A percentile compares a stretch with the other conserved stretches of the same genome.
Conservation (phyloP, 2,888 invertebrate species). For the Gymnosoma rotundatum region DNA sequence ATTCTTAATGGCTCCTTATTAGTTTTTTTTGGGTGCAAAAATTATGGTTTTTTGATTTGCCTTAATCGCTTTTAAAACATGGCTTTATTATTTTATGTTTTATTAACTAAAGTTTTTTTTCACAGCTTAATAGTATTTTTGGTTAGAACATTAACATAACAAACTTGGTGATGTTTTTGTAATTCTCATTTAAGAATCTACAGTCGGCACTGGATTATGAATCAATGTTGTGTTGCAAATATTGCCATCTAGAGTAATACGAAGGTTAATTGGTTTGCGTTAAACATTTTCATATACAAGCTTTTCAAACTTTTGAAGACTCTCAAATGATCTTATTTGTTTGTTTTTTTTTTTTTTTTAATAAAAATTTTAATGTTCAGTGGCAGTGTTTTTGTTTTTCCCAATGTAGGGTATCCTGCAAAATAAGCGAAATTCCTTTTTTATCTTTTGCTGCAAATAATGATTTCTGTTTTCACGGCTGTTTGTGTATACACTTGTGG, state of each 20-base stretch:
- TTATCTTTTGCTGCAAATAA: neutral
- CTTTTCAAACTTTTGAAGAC: too few species aligned
- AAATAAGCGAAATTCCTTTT: slow-evolving; percentile 23
- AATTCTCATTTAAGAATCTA: slow-evolving; percentile 12
- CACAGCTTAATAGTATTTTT: neutral
- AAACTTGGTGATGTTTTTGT: slow-evolving; percentile 55
- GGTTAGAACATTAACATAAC: slow-evolving; percentile 62
- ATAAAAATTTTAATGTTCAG: too few species aligned
- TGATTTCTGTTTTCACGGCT: slow-evolving; percentile 61
- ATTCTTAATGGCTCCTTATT: slow-evolving; percentile 39
- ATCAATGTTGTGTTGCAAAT: too few species aligned
- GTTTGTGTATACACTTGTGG: slow-evolving; percentile 52
- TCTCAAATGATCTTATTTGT: too few species aligned
- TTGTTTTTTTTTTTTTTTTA: too few species aligned
- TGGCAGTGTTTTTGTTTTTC: too few species aligned
- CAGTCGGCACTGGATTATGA: slow-evolving; percentile 1
- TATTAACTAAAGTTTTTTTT: slow-evolving; percentile 13
- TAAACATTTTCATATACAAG: too few species aligned
- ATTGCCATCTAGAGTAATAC: too few species aligned
- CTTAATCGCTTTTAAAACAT: slow-evolving; percentile 64
- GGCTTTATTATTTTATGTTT: slow-evolving; percentile 52
- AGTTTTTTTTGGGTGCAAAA: slow-evolving; percentile 15
- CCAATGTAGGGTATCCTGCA: slow-evolving; percentile 21
- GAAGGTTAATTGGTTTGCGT: too few species aligned
- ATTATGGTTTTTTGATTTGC: slow-evolving; percentile 65